Evolutionary conservation across 2,113 vertebrate species (phyloP).

Genomic region (Varanus komodoensis): DNA sequence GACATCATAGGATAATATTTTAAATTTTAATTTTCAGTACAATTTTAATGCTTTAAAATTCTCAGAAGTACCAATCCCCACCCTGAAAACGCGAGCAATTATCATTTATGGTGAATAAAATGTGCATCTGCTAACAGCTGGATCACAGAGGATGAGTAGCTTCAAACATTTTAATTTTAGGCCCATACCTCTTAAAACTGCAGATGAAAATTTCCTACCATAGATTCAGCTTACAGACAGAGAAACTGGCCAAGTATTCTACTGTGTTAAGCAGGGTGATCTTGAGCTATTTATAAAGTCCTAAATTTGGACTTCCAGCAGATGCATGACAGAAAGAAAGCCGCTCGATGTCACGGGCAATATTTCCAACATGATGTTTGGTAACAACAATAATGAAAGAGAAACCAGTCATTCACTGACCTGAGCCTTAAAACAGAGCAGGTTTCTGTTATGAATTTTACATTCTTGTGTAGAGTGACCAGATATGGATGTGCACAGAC

Average conservation of each 20-base stretch:
- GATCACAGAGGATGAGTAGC: not conserved
- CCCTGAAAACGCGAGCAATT: not conserved
- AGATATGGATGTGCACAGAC: not conserved
- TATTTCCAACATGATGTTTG: constrained; percentile 47
- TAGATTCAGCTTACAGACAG: constrained; percentile 47
- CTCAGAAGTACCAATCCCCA: not conserved
- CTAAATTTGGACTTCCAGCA: constrained; percentile 81
- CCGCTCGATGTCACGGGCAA: constrained; percentile 47
- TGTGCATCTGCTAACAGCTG: constrained; percentile 23
- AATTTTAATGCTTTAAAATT: constrained; percentile 17
- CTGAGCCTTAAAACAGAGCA: not conserved
- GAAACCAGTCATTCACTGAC: not conserved
- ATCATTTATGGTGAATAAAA: constrained; percentile 29
- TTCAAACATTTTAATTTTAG: constrained; percentile 41
- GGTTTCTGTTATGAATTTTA: not conserved
- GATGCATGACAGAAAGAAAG: constrained; percentile 61
- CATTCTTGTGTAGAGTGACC: not conserved
- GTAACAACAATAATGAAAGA: constrained; percentile 44
- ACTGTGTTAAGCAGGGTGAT: constrained; percentile 59
- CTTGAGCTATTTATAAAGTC: constrained; percentile 74
- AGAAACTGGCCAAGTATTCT: constrained; percentile 63
- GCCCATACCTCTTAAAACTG: constrained; percentile 70
- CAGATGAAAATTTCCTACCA: constrained; percentile 55
- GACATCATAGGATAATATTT: constrained; percentile 40
- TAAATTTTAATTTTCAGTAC: constrained; percentile 39